Base-by-base conservation (phyloP, 1,140 invertebrate genomes). In the Drosophila murphyi region DNA sequence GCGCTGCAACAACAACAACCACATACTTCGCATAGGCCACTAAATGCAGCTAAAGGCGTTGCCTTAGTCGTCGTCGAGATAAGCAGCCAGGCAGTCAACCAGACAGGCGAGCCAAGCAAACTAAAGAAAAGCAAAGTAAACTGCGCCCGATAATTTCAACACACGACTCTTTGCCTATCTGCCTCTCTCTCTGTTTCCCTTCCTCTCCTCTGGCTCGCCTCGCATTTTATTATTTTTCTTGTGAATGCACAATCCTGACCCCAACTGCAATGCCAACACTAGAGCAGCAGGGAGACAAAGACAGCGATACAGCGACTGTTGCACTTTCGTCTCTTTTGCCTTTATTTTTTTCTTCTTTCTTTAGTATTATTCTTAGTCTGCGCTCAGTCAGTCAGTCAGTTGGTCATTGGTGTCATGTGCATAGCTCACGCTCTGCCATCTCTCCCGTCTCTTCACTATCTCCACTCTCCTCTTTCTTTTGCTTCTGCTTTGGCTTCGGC, bases 351-450 rank as follows among this genome's bases (percentile, higher is more conserved):
- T 20, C 32, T 7, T 8, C 37, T 39, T 5, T 28, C 57, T 29
- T 48, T 51, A 10, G 56, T 71, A 12, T 52, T 77, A 34, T 62
- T 68, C 45, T 47, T 39, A 41, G 51, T 78, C 39, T 67, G 51
- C 31, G 68, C 72, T 62, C 80, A 80, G 72, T 64, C 73, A 82
- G 76, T 91, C 83, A 91, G 90, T 91, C 90, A 91, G 90, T 91
- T 91, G 90, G 90, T 91, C 90, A 91, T 87, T 78, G 80, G 83
- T 89, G 82, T 83, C 77, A 89, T 90, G 76, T 86, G 75, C 81
- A 78, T 76, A 65, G 70, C 57, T 64, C 39, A 35, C 43, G 65
- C 52, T 60, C 20, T 54, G 20, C 20, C 20, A 20, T 20, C 20
- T 20, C 20, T 20, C 20, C 20, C 20, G 0, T 20, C 20, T 20